Evolutionary conservation across 2,888 invertebrate genomes (phyloP).

Genomic region (Zele albiditarsus): DNA sequence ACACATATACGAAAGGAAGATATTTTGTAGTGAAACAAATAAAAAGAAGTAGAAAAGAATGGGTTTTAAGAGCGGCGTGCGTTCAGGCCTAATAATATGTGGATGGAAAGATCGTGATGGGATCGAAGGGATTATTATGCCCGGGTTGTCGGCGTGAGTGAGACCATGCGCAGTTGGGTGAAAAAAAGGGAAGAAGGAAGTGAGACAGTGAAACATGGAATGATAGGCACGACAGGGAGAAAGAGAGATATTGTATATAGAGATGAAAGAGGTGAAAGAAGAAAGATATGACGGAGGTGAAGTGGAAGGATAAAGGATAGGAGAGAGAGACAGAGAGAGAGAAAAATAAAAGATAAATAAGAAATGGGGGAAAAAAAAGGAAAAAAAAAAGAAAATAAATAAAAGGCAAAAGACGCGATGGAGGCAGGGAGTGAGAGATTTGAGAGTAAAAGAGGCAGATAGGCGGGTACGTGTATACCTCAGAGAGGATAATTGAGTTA

Average conservation of each 20-base stretch:
- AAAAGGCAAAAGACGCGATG: constrained; percentile 18
- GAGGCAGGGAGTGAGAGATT: constrained; percentile 68
- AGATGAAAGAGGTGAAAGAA: constrained; percentile 15
- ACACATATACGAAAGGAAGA: constrained; percentile 4
- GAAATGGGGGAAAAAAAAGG: constrained; percentile 60
- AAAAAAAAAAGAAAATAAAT: constrained; percentile 29
- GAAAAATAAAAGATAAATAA: constrained; percentile 71
- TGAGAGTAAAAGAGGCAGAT: constrained; percentile 72
- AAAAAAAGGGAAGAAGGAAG: constrained; percentile 19
- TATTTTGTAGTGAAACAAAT: neutral
- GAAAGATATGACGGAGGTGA: constrained; percentile 10
- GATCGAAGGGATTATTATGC: constrained; percentile 69
- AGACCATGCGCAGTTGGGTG: constrained; percentile 33
- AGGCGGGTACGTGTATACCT: constrained; percentile 68
- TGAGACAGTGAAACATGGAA: constrained; percentile 13
- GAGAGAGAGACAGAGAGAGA: constrained; percentile 67
- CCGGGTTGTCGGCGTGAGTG: constrained; percentile 42
- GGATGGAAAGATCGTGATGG: constrained; percentile 68
- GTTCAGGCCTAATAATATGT: constrained; percentile 65
- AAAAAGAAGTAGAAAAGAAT: constrained; percentile 6
- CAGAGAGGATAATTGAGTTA: constrained; percentile 73
- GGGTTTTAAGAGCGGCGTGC: constrained; percentile 45
- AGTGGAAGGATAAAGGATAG: constrained; percentile 24
- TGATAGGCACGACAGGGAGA: constrained; percentile 28
- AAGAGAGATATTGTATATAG: constrained; percentile 13